Percentiles rank a stretch among this genome's conserved stretches.
phyloP scores from a whole-genome alignment of 2,797 vertebrate genomes.

The Cyclopterus lumpus region DNA sequence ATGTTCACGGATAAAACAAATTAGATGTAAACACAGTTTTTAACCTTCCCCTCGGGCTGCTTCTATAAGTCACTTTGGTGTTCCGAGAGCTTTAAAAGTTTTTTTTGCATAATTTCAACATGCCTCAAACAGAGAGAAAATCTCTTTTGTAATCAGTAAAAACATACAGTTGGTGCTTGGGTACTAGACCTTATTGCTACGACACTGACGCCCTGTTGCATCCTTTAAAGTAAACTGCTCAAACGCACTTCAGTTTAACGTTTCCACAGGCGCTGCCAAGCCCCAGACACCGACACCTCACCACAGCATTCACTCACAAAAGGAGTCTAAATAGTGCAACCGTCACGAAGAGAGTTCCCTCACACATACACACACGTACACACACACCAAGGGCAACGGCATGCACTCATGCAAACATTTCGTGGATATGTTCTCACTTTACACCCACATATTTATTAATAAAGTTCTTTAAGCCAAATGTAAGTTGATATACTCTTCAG shows the following conservation, averaged over 20 bases:
- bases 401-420: conserved; percentile 27
- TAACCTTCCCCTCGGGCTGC: neutral
- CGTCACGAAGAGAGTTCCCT: conserved; percentile 64
- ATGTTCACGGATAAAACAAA: conserved; percentile 4
- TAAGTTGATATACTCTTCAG: conserved; percentile 7
- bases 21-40: neutral
- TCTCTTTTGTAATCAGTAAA: neutral
- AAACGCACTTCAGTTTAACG: conserved; percentile 63
- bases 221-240: conserved; percentile 39
- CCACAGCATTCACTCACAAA: conserved; percentile 67
- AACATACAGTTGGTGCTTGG: neutral
- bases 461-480: conserved; percentile 1
- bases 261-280: conserved; percentile 74
- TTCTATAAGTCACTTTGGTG: neutral
- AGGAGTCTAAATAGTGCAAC: conserved; percentile 60
- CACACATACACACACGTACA: no score
- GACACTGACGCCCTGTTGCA: conserved; percentile 33
- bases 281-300: conserved; percentile 68
- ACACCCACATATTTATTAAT: conserved; percentile 16
- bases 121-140: conserved; percentile 1
- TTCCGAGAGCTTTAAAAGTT: neutral
- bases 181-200: neutral
- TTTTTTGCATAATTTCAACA: conserved; percentile 7
- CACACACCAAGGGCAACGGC: conserved; percentile 52
- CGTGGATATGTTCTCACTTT: conserved; percentile 24